Evolutionary conservation across 2,888 invertebrate species (phyloP).

Genomic region (Poecilus cupreus): DNA sequence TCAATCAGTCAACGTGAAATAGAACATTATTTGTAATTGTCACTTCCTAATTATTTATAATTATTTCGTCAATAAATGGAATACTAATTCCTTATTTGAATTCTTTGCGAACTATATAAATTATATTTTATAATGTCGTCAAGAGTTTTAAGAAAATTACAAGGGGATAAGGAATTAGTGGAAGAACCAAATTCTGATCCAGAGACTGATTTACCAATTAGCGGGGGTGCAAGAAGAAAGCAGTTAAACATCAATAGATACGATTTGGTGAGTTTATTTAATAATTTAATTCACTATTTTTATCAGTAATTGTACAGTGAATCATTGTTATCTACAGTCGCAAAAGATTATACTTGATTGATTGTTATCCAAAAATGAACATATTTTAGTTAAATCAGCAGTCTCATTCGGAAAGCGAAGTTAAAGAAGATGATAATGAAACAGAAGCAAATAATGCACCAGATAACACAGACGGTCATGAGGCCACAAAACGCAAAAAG

Average conservation of each 20-base stretch:
- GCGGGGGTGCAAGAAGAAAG: conserved; percentile 75
- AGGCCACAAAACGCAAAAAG: conserved; percentile 76
- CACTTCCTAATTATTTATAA: conserved; percentile 42
- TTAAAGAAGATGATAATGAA: conserved; percentile 81
- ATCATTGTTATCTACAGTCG: background rate
- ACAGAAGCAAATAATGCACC: conserved; percentile 77
- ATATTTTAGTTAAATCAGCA: conserved; percentile 78
- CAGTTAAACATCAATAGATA: conserved; percentile 80
- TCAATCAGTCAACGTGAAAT: conserved; percentile 51
- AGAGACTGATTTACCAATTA: conserved; percentile 74
- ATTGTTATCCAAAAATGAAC: background rate
- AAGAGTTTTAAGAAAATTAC: conserved; percentile 79
- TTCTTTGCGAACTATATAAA: background rate
- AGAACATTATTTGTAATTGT: conserved; percentile 39
- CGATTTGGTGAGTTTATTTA: conserved; percentile 77
- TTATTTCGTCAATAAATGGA: conserved; percentile 12
- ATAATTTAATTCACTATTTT: background rate
- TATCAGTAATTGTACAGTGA: background rate
- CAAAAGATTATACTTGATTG: background rate
- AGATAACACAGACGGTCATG: conserved; percentile 73
- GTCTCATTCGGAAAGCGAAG: conserved; percentile 81
- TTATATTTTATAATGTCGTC: conserved; percentile 76
- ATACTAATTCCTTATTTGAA: background rate
- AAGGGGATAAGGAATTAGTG: conserved; percentile 75
- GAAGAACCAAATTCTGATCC: conserved; percentile 74